Evolutionary conservation across 2,797 vertebrate genomes (phyloP), one percentile per base, ranked within the genome.

Genomic region (Chaenodraco wilsoni): DNA sequence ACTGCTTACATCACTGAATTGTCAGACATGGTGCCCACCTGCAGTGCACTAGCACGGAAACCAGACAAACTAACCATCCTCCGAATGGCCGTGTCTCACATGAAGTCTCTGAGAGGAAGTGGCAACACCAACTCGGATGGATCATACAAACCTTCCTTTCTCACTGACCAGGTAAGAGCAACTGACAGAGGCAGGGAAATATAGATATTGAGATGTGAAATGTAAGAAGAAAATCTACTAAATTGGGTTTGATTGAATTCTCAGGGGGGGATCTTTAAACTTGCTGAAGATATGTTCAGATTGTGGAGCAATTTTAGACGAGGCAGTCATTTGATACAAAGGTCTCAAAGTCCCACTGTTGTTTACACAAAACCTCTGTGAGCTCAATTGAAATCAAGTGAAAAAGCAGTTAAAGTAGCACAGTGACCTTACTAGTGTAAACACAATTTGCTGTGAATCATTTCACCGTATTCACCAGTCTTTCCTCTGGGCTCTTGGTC

Each of bases 21-120:
- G 78, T 99, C 98, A 0, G 98, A 99, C 79, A 99, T 99, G 98
- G 98, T 99, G 74, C 98, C 98, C 83, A 98, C 98, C 12, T 99
- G 98, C 91, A 99, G 95, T 0, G 97, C 98, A n/a, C 91, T 99
- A 91, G 97, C 98, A 5, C 96, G 98, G 67, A 99, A 99, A 84
- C 98, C 98, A 0, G 97, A 99, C 95, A 99, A 99, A 78, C 94
- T 99, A 15, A 99, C 98, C 77, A 99, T 99, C 82, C 91, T 99
- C 77, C 96, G 98, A 79, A 99, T 99, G 98, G 98, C 98, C 0
- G 98, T 99, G 48, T 99, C 98, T 0, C 98, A 99, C 91, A 99
- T 99, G 97, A 99, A 99, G 82, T 96, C 96, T 9, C 94, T 99
- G 67, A 93, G 97, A 1, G 98, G 97, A 57, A 97, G 95, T 0